Evolutionary conservation across 1,140 invertebrate genomes (phyloP).

Genomic region (Parapsyche elsis): DNA sequence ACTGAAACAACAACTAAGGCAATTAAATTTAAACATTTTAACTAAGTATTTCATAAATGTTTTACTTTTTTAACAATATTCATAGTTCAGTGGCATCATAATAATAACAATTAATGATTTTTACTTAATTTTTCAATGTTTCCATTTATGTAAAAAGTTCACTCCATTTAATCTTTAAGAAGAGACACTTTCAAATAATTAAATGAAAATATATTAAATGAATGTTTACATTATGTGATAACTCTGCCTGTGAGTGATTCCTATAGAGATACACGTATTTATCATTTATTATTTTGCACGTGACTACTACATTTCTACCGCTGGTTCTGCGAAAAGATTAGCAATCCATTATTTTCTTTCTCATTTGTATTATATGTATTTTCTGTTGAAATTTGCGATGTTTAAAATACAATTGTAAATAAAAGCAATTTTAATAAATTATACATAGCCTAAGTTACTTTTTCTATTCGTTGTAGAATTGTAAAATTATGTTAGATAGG

Average conservation of each 20-base stretch:
- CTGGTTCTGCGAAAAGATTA: background rate
- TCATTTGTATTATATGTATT: conserved; percentile 6
- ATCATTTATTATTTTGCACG: conserved; percentile 12
- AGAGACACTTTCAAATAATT: too few relatives aligned
- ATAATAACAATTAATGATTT: too few relatives aligned
- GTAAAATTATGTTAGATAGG: conserved; percentile 46
- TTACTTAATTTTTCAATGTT: too few relatives aligned
- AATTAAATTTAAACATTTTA: too few relatives aligned
- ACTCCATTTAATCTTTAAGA: too few relatives aligned
- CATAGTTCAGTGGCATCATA: too few relatives aligned
- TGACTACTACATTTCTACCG: conserved; percentile 6
- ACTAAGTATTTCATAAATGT: too few relatives aligned
- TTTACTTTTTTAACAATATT: too few relatives aligned
- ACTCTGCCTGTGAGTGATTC: conserved; percentile 51
- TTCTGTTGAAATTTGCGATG: background rate
- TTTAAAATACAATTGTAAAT: conserved; percentile 30
- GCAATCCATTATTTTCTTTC: background rate
- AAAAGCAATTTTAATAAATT: conserved; percentile 20
- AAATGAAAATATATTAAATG: background rate
- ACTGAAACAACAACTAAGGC: too few relatives aligned
- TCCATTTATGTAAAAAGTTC: too few relatives aligned
- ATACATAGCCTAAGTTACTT: conserved; percentile 5
- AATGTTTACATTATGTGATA: conserved; percentile 51
- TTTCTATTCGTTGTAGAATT: conserved; percentile 29
- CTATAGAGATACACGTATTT: conserved; percentile 13